These are phyloP conservation scores for Gymnodraco acuticeps DNA, from an alignment of 2,797 vertebrate genomes.

Conservation along the genomic window DNA sequence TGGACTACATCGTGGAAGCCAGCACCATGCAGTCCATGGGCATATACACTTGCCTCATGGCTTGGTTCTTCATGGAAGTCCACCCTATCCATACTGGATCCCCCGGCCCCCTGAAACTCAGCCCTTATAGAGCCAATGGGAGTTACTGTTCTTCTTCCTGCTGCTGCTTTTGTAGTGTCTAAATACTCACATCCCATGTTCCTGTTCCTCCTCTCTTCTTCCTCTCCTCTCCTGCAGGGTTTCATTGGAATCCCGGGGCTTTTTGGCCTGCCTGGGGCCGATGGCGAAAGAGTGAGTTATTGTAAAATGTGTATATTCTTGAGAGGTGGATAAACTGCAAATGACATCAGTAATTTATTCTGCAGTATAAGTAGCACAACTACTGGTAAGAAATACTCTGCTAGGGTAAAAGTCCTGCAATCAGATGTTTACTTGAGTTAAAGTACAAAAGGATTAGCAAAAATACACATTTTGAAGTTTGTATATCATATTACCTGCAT, in stretches of 20 bases:
- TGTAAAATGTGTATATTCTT: too few species aligned
- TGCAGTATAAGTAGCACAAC: too few species aligned
- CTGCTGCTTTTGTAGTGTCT: slow-evolving; percentile 21
- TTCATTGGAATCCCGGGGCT: slow-evolving; percentile 93
- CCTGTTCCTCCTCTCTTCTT: slow-evolving; percentile 47
- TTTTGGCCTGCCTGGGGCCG: slow-evolving; percentile 92
- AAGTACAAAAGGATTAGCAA: too few species aligned
- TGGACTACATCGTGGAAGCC: slow-evolving; percentile 99
- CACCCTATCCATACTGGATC: slow-evolving; percentile 51
- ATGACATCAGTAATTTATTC: too few species aligned
- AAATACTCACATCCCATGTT: slow-evolving; percentile 44
- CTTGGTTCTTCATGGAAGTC: slow-evolving; percentile 88
- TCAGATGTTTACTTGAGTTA: too few species aligned
- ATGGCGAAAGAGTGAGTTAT: slow-evolving; percentile 96
- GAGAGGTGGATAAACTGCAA: too few species aligned
- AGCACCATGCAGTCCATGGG: slow-evolving; percentile 99
- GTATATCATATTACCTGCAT: too few species aligned
- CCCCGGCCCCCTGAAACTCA: slow-evolving; percentile 46
- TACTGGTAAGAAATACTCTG: too few species aligned
- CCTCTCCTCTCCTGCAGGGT: slow-evolving; percentile 85
- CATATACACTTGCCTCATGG: slow-evolving; percentile 99
- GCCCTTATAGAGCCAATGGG: slow-evolving; percentile 38
- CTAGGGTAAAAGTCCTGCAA: too few species aligned
- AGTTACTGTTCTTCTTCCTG: slow-evolving; percentile 50
- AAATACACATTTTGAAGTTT: too few species aligned